Conservation (phyloP, 2,888 invertebrate species). For the Eumacrocentrus americanus region DNA sequence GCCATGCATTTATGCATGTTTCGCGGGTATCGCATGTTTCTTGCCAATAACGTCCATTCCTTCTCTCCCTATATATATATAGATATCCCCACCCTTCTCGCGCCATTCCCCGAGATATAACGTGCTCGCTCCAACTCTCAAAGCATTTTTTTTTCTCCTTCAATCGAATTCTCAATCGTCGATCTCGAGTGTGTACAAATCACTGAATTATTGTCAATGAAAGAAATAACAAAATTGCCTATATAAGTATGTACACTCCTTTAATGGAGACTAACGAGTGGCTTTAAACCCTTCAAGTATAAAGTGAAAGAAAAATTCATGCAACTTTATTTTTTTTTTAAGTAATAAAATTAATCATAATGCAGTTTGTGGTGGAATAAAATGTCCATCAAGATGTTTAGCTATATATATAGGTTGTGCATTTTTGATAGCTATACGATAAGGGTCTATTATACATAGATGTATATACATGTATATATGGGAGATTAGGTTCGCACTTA, state of each 20-base stretch:
- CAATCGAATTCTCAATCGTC: constrained; percentile 11
- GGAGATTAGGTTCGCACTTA: constrained; percentile 2
- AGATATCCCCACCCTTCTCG: too few species aligned
- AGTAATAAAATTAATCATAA: not conserved
- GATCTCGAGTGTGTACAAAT: constrained; percentile 11
- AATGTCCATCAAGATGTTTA: constrained; percentile 1
- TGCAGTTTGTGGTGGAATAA: not conserved
- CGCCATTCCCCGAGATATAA: too few species aligned
- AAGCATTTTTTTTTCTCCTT: not conserved
- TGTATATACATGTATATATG: not conserved
- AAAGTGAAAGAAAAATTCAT: too few species aligned
- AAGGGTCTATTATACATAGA: constrained; percentile 2
- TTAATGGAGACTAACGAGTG: too few species aligned
- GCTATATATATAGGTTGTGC: not conserved
- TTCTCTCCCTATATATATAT: constrained; percentile 26
- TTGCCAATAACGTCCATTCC: constrained; percentile 55
- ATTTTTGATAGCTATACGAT: constrained; percentile 17
- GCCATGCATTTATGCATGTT: constrained; percentile 57
- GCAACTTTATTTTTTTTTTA: constrained; percentile 1
- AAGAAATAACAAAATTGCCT: too few species aligned
- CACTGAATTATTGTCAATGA: constrained; percentile 21
- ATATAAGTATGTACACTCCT: too few species aligned
- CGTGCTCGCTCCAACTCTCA: not conserved
- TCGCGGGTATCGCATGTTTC: constrained; percentile 57
- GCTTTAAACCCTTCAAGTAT: too few species aligned